These are phyloP conservation scores for Oplegnathus fasciatus DNA, from an alignment of 2,113 vertebrate genomes.

Conservation along the genomic window DNA sequence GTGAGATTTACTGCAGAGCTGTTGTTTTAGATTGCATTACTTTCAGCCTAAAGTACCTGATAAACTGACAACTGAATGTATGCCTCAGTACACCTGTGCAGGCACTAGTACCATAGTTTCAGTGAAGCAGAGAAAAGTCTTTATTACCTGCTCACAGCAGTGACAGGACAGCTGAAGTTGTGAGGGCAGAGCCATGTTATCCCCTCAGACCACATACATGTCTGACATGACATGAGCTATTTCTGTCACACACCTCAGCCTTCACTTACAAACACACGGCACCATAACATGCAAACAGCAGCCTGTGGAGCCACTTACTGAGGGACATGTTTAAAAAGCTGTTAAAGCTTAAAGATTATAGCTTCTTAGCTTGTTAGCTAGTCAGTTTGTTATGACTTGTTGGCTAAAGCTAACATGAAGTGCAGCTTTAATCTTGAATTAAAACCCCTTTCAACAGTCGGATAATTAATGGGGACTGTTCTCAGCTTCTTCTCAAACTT, in stretches of 20 bases:
- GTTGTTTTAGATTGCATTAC: not conserved
- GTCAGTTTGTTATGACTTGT: not conserved
- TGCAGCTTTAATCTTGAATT: not conserved
- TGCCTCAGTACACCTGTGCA: not conserved
- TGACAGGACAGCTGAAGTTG: not conserved
- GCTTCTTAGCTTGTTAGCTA: not conserved
- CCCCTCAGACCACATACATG: not conserved
- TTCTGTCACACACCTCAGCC: conserved; percentile 18
- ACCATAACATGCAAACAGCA: not conserved
- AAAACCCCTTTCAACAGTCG: rapidly evolving
- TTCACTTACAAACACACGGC: not conserved
- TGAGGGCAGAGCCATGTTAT: not conserved
- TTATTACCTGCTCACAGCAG: not conserved
- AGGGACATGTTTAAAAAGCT: no score
- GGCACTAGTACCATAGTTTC: no score
- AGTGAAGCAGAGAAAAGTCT: not conserved
- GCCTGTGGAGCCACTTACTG: no score
- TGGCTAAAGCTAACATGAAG: not conserved
- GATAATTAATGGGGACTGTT: not conserved
- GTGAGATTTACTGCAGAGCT: not conserved
- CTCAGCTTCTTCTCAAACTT: not conserved
- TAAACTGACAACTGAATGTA: not conserved
- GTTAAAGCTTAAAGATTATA: no score
- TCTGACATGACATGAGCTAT: conserved; percentile 33
- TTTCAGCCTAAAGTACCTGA: not conserved